Percentiles rank a stretch among this genome's conserved stretches.
Evolutionary conservation across 2,797 vertebrate species (phyloP).

Genomic region (Enteromius fasciolatus): DNA sequence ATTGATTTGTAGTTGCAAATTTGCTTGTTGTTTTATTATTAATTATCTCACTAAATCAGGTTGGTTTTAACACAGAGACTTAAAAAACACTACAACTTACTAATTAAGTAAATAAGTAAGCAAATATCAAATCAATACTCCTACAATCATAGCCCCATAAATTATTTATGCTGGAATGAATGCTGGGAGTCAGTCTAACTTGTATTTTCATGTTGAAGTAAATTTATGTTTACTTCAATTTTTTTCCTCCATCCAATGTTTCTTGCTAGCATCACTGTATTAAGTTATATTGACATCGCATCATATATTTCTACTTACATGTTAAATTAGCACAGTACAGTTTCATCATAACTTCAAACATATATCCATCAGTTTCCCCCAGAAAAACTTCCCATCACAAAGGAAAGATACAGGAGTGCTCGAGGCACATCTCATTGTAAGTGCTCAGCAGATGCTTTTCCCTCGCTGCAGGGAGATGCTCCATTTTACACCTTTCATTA

Average conservation of each 20-base stretch:
- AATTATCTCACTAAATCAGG: not conserved
- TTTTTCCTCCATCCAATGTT: not conserved
- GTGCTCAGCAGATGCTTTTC: conserved; percentile 31
- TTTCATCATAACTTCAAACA: conserved; percentile 6
- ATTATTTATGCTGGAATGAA: not conserved
- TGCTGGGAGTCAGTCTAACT: not conserved
- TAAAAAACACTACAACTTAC: too few relatives aligned
- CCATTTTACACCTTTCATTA: conserved; percentile 65
- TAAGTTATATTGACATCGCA: not conserved
- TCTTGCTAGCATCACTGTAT: not conserved
- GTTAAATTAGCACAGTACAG: conserved; percentile 29
- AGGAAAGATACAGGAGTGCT: conserved; percentile 18
- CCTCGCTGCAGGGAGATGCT: conserved; percentile 48
- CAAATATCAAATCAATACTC: not conserved
- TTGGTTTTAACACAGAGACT: not conserved
- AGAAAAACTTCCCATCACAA: conserved; percentile 21
- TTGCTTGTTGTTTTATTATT: too few relatives aligned
- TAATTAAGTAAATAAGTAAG: too few relatives aligned
- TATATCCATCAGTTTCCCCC: conserved; percentile 14
- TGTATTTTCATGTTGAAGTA: not conserved
- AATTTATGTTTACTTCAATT: not conserved
- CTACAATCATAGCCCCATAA: not conserved
- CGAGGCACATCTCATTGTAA: conserved; percentile 39
- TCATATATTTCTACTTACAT: not conserved
- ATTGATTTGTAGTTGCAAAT: too few relatives aligned